Conservation (phyloP, 2,797 vertebrate species). For the Macroramphosus scolopax region DNA sequence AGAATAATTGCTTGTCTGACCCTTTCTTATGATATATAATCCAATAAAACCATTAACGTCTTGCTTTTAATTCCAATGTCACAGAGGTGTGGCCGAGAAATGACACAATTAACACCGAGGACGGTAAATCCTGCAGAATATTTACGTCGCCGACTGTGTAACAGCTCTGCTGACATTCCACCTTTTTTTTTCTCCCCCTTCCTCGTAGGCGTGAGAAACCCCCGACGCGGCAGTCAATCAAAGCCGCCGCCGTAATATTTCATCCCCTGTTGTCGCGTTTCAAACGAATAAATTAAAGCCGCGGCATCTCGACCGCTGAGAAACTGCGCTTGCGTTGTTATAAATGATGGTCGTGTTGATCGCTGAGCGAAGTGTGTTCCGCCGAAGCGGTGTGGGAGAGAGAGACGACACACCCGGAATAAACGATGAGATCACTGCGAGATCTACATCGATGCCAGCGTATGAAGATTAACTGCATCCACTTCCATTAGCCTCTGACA, state of each 20-base stretch:
- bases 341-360: slow-evolving; percentile 35
- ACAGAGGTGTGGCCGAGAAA: slow-evolving; percentile 12
- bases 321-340: slow-evolving; percentile 34
- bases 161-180: slow-evolving; percentile 26
- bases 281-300: slow-evolving; percentile 47
- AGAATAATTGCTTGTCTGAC: slow-evolving; percentile 7
- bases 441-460: slow-evolving; percentile 57
- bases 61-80: slow-evolving; percentile 1
- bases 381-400: slow-evolving; percentile 11
- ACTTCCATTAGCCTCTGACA: slow-evolving; percentile 68
- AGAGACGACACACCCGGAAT: slow-evolving; percentile 26
- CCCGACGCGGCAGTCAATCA: slow-evolving; percentile 45
- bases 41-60: slow-evolving; percentile 5
- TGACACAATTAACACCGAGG: slow-evolving; percentile 38
- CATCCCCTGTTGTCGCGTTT: slow-evolving; percentile 20
- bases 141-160: slow-evolving; percentile 27
- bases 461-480: slow-evolving; percentile 60
- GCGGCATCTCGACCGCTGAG: slow-evolving; percentile 45
- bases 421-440: slow-evolving; percentile 21
- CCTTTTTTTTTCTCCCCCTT: no score
- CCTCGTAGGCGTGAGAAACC: no score
- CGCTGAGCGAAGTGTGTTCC: slow-evolving; percentile 22
- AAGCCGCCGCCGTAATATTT: slow-evolving; percentile 31
- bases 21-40: no score
- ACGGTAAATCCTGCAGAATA: slow-evolving; percentile 42